These are phyloP conservation scores for Dryadula phaetusa DNA, from an alignment of 2,888 invertebrate genomes.

Conservation along the genomic window DNA sequence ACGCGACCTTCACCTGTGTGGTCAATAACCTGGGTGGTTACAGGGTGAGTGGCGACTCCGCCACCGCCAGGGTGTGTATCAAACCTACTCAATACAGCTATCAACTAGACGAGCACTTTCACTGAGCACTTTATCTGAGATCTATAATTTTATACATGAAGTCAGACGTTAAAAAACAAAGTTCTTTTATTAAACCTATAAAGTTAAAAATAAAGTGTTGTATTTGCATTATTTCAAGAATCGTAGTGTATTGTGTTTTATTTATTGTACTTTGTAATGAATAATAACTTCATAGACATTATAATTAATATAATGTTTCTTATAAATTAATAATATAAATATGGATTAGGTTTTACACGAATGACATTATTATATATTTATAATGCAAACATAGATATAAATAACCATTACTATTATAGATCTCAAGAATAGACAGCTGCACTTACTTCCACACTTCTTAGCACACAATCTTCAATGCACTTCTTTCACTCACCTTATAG, in stretches of 20 bases:
- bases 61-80: conserved; percentile 94
- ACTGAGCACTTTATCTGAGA: conserved; percentile 72
- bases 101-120: conserved; percentile 77
- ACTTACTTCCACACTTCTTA: conserved; percentile 71
- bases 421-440: conserved; percentile 76
- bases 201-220: neutral
- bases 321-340: neutral
- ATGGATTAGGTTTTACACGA: neutral
- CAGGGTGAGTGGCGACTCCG: conserved; percentile 96
- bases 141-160: conserved; percentile 64
- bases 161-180: conserved; percentile 2
- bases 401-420: conserved; percentile 62
- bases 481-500: conserved; percentile 71
- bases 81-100: conserved; percentile 77
- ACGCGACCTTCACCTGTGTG: conserved; percentile 93
- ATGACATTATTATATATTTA: neutral
- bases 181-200: neutral
- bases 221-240: neutral
- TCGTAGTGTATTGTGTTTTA: neutral
- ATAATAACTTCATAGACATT: neutral
- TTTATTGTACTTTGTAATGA: neutral
- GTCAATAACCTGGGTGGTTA: conserved; percentile 93
- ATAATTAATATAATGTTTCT: neutral
- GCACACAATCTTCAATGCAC: conserved; percentile 79
- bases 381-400: neutral